phyloP scores from a whole-genome alignment of 2,888 invertebrate species.

The Drosophila vallismaia region DNA sequence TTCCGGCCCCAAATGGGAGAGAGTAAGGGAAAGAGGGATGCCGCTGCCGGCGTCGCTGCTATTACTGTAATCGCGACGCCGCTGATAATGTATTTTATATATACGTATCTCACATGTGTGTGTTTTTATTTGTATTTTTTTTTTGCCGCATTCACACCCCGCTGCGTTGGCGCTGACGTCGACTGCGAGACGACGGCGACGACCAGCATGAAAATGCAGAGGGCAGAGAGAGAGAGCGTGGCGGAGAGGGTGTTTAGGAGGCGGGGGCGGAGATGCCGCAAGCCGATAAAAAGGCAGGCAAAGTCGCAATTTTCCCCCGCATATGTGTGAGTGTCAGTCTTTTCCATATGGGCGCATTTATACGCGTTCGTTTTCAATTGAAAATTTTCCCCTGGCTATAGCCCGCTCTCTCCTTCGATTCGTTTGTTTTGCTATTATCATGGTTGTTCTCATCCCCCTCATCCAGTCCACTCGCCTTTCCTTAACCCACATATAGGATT shows the following conservation, averaged over 20 bases:
- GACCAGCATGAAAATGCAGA: slow-evolving; percentile 65
- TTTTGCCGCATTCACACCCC: slow-evolving; percentile 54
- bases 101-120: slow-evolving; percentile 8
- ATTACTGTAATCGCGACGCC: slow-evolving; percentile 55
- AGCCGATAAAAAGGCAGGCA: slow-evolving; percentile 61
- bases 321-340: slow-evolving; percentile 42
- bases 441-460: slow-evolving; percentile 32
- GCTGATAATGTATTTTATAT: slow-evolving; percentile 48
- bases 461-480: slow-evolving; percentile 6
- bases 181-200: slow-evolving; percentile 34
- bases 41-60: slow-evolving; percentile 40
- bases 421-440: slow-evolving; percentile 67
- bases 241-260: slow-evolving; percentile 16
- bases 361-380: slow-evolving; percentile 78
- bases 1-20: slow-evolving; percentile 17
- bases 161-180: slow-evolving; percentile 31
- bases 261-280: slow-evolving; percentile 41
- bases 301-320: slow-evolving; percentile 49
- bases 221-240: slow-evolving; percentile 4
- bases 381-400: slow-evolving; percentile 49
- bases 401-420: slow-evolving; percentile 14
- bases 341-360: slow-evolving; percentile 79
- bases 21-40: slow-evolving; percentile 32
- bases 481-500: slow-evolving; percentile 39
- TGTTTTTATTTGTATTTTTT: slow-evolving; percentile 11